Base-by-base conservation (phyloP, 2,113 vertebrate genomes). In the Lophotis ruficrista region DNA sequence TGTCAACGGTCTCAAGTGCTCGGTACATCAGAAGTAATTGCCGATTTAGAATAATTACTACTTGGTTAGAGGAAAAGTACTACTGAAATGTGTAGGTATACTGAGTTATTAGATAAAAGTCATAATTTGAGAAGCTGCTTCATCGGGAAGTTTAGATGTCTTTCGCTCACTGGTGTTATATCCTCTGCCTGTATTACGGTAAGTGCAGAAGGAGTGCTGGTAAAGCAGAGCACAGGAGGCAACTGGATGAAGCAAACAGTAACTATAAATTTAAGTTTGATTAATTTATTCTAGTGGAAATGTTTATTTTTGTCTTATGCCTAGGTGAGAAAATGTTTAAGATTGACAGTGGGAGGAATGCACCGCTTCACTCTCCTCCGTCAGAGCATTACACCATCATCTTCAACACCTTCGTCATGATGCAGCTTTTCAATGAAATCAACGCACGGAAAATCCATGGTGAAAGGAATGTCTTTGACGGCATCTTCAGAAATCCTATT, bases 391-490 rank as follows among this genome's bases (percentile, higher is more conserved):
- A 99, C 96, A 99, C 99, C 94, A 99, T 99, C 97, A 99, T 99
- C 97, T 99, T 99, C 98, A 99, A 99, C 98, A 99, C 99, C 66
- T 99, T 99, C 21, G 99, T 99, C 97, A 99, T 99, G 99, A 99
- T 99, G 99, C 99, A 99, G 97, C 99, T 99, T 79, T 99, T 99
- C 97, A 99, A 99, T 13, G 99, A 99, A 97, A 99, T 99, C 98
- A 99, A 99, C 0, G 99, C 99, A 41, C 99, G 99, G 57, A 99
- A 99, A 95, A 99, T 99, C 98, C 99, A 99, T 1, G 99, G 99
- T 2, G 99, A 99, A 98, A 98, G 99, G 91, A 99, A 99, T 5
- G 99, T 99, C 90, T 99, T 99, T 19, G 99, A 99, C 1, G 99
- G 99, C 78, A 99, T 99, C 97, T 99, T 99, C 97, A 98, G 98